These are phyloP conservation scores for Ectropis grisescens DNA, from an alignment of 1,140 invertebrate species.

Conservation along the genomic window DNA sequence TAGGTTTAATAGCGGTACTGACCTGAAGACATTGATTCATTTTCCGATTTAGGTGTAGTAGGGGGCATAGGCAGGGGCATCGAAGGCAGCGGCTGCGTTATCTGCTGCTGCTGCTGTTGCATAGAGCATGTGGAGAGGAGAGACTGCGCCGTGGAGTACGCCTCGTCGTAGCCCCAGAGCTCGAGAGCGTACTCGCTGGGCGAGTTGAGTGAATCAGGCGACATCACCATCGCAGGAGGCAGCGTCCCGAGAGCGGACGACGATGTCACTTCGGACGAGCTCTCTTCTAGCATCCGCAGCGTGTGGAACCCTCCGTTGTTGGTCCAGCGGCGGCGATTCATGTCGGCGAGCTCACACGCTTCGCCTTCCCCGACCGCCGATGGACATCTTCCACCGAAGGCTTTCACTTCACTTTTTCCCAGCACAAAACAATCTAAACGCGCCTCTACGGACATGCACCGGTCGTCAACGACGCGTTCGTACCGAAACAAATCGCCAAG, in stretches of 20 bases:
- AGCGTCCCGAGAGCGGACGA: slow-evolving; percentile 74
- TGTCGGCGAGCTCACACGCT: slow-evolving; percentile 58
- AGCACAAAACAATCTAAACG: slow-evolving; percentile 54
- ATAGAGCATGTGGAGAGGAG: slow-evolving; percentile 46
- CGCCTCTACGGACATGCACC: slow-evolving; percentile 37
- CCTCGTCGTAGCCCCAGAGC: slow-evolving; percentile 80
- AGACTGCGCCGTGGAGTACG: slow-evolving; percentile 41
- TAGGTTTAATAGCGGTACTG: slow-evolving; percentile 14
- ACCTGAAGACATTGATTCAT: slow-evolving; percentile 69
- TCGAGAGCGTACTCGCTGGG: slow-evolving; percentile 82
- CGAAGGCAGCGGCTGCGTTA: slow-evolving; percentile 52
- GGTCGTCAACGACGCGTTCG: slow-evolving; percentile 41
- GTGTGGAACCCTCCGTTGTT: slow-evolving; percentile 75
- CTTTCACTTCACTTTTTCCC: slow-evolving; percentile 62
- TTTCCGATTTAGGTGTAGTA: slow-evolving; percentile 67
- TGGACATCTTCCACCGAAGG: slow-evolving; percentile 50
- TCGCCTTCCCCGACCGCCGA: slow-evolving; percentile 37
- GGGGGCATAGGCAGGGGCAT: slow-evolving; percentile 46
- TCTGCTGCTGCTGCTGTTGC: slow-evolving; percentile 39
- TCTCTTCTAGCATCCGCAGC: slow-evolving; percentile 77
- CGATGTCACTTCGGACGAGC: slow-evolving; percentile 81
- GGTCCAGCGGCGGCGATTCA: slow-evolving; percentile 79
- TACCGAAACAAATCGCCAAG: slow-evolving; percentile 42
- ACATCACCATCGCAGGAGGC: slow-evolving; percentile 75
- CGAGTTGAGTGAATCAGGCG: slow-evolving; percentile 76